Evolutionary conservation across 2,113 vertebrate species (phyloP).

Genomic region (Pseudopipra pipra): DNA sequence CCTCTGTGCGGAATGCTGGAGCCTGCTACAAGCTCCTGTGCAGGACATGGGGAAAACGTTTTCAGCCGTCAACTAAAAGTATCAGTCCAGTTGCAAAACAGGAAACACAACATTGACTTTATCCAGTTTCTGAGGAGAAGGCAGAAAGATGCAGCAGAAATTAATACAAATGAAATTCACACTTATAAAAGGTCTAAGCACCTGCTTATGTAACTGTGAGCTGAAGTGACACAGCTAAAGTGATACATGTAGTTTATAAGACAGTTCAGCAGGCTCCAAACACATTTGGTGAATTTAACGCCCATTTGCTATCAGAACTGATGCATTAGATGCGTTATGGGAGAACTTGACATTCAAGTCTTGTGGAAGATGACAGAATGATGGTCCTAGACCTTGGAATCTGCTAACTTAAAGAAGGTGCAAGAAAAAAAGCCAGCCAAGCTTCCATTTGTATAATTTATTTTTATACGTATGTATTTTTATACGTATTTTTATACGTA

Average conservation of each 20-base stretch:
- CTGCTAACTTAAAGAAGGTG: not conserved
- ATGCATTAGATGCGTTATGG: not conserved
- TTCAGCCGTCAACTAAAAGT: not conserved
- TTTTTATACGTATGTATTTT: not conserved
- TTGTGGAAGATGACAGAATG: not conserved
- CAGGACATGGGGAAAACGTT: not conserved
- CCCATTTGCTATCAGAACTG: not conserved
- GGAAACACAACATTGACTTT: not conserved
- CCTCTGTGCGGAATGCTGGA: rapidly evolving
- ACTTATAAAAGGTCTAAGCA: not conserved
- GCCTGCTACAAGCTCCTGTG: not conserved
- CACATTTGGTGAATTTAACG: not conserved
- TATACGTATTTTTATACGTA: not conserved
- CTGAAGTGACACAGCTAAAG: not conserved
- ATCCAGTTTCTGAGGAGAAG: not conserved
- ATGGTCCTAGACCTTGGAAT: not conserved
- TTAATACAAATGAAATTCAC: not conserved
- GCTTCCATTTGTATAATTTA: not conserved
- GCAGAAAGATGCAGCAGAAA: not conserved
- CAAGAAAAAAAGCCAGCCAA: not conserved
- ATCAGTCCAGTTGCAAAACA: not conserved
- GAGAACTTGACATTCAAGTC: not conserved
- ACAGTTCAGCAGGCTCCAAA: not conserved
- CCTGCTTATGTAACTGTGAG: not conserved
- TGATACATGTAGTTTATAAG: not conserved